Base-by-base conservation (phyloP, 1,140 invertebrate species). In the Myzus persicae region DNA sequence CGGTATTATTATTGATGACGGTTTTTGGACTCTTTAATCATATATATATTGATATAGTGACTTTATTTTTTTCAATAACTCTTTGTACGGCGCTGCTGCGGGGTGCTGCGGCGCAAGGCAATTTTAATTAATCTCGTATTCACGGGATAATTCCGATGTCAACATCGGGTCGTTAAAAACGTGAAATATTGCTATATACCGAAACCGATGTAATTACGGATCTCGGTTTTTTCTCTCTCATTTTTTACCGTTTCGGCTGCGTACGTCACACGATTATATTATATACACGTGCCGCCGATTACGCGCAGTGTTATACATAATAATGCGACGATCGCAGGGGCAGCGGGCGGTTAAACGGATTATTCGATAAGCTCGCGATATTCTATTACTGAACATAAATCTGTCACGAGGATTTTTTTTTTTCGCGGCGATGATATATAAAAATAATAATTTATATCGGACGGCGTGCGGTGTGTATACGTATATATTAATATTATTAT, bases 161-260 rank as follows among this genome's bases (percentile, higher is more conserved):
- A 48, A 36, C 87, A 36, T 76, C 31, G 36, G 88, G 51, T 40
- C 38, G 48, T 40, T 59, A 59, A 90, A 90, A 59, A 90, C 9
- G 24, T 59, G 88, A 90, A 90, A 90, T 90, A 90, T 90, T 31
- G 51, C 31, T 88, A n/a, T 88, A n/a, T n/a, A 88, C 87, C 44
- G 22, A 88, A 88, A 88, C 44, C 44, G 44, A 88, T 88, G 44
- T 88, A 88, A 88, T 88, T 88, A 88, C 42, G 85, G 42, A 46
- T 44, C n/a, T 46, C 42, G 44, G n/a, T 44, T 88, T 88, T 42
- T 85, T 85, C 44, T 44, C 22, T 51, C 46, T 48, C 46, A 14
- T 85, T 85, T 85, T 85, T 46, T 46, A 88, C 85, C 85, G 44
- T 88, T 51, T 51, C 48, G 48, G 48, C 48, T 20, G 48, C 48